Percentiles rank a stretch among this genome's conserved stretches.
phyloP scores from a whole-genome alignment of 2,113 vertebrate species.

The Dunckerocampus dactyliophorus region DNA sequence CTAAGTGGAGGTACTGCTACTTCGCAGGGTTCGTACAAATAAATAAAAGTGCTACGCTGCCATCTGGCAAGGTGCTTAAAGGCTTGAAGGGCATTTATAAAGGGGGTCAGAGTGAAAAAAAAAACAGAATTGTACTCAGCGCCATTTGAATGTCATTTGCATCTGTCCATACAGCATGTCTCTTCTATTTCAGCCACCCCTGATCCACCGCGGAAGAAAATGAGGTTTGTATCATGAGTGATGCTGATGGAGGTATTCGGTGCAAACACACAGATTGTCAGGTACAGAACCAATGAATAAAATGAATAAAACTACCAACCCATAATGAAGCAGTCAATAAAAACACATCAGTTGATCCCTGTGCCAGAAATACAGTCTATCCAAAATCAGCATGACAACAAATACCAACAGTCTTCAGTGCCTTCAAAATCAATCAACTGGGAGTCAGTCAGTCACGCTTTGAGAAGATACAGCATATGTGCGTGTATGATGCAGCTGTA shows the following conservation, averaged over 20 bases:
- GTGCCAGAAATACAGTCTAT: constrained; percentile 1
- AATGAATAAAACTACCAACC: neutral
- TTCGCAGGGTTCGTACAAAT: constrained; percentile 47
- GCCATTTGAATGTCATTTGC: constrained; percentile 40
- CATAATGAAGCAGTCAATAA: neutral
- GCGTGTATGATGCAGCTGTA: constrained; percentile 17
- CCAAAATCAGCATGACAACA: constrained; percentile 32
- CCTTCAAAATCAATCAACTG: constrained; percentile 30
- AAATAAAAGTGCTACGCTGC: constrained; percentile 70
- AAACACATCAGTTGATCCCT: neutral
- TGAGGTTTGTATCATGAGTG: neutral
- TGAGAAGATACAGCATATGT: constrained; percentile 33
- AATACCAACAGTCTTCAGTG: constrained; percentile 21
- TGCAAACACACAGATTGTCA: constrained; percentile 4
- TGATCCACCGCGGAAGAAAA: neutral
- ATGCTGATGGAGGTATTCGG: constrained; percentile 3
- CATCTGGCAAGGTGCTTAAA: constrained; percentile 50
- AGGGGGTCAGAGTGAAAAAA: constrained; percentile 33
- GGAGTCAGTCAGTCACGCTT: constrained; percentile 55
- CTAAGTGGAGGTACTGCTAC: constrained; percentile 46
- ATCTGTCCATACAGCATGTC: constrained; percentile 22
- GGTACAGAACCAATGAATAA: neutral
- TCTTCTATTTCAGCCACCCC: constrained; percentile 1
- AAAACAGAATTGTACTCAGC: constrained; percentile 31
- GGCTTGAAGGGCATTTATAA: constrained; percentile 36